phyloP scores from a whole-genome alignment of 2,888 invertebrate species.

The Drosophila mimetica region DNA sequence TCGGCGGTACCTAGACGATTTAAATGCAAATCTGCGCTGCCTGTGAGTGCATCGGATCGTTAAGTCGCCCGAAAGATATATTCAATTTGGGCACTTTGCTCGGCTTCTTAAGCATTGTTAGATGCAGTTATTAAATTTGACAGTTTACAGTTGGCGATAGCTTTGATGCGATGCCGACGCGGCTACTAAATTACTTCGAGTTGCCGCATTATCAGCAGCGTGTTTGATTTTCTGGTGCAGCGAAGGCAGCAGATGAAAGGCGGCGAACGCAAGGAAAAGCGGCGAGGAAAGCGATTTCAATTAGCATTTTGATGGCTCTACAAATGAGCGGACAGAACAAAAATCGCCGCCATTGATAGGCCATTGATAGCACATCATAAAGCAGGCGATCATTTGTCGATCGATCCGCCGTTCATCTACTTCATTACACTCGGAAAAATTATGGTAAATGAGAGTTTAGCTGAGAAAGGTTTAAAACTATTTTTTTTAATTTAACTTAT shows the following conservation, averaged over 20 bases:
- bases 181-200: constrained; percentile 71
- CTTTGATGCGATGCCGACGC: constrained; percentile 65
- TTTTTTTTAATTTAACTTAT: too few species aligned
- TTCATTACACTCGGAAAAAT: constrained; percentile 4
- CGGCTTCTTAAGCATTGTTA: constrained; percentile 58
- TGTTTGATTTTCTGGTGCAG: constrained; percentile 72
- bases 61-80: constrained; percentile 51
- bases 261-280: constrained; percentile 10
- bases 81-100: constrained; percentile 68
- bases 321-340: constrained; percentile 71
- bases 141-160: constrained; percentile 65
- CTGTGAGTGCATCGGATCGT: constrained; percentile 76
- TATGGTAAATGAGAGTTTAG: too few species aligned
- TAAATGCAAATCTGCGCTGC: constrained; percentile 71
- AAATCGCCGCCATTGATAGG: constrained; percentile 65
- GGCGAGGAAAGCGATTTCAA: constrained; percentile 62
- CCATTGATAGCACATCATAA: constrained; percentile 77
- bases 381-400: constrained; percentile 66
- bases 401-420: constrained; percentile 9
- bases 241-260: constrained; percentile 73
- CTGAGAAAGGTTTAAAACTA: too few species aligned
- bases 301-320: constrained; percentile 79
- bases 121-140: constrained; percentile 81
- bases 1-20: constrained; percentile 63
- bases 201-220: constrained; percentile 63